Evolutionary conservation across 2,888 invertebrate species (phyloP).

Genomic region (Tenodera sinensis): DNA sequence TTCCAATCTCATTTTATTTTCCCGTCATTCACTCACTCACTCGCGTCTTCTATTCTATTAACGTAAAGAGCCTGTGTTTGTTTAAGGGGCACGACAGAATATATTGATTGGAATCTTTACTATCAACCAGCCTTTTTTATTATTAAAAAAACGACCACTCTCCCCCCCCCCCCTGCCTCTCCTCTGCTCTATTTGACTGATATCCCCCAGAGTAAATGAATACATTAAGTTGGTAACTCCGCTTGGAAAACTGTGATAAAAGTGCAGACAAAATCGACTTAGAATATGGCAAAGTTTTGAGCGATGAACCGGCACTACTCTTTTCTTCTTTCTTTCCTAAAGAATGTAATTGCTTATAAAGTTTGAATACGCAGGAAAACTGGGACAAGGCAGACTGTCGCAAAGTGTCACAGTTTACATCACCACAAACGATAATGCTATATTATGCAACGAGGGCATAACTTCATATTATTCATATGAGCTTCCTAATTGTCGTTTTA

Average conservation of each 20-base stretch:
- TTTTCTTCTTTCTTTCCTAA: too few species aligned
- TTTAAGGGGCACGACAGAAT: neutral
- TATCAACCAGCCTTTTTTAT: neutral
- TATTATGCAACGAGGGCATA: too few species aligned
- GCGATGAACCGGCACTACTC: neutral
- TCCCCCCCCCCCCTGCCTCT: too few species aligned
- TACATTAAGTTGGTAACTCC: neutral
- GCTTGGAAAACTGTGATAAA: neutral
- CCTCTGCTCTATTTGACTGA: neutral
- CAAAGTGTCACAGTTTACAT: too few species aligned
- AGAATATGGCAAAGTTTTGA: neutral
- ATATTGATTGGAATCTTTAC: neutral
- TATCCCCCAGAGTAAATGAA: neutral
- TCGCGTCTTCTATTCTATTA: neutral
- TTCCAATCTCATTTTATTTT: neutral
- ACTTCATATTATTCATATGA: too few species aligned
- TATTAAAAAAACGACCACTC: too few species aligned
- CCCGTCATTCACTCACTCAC: neutral
- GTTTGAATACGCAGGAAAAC: too few species aligned
- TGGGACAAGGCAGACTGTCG: too few species aligned
- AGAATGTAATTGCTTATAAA: too few species aligned
- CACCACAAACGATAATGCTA: too few species aligned
- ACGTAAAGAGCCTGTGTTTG: neutral
- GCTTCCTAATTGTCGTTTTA: too few species aligned
- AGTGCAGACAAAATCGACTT: neutral